These are phyloP conservation scores for Eulithis prunata DNA, from an alignment of 2,888 invertebrate species.

Conservation along the genomic window DNA sequence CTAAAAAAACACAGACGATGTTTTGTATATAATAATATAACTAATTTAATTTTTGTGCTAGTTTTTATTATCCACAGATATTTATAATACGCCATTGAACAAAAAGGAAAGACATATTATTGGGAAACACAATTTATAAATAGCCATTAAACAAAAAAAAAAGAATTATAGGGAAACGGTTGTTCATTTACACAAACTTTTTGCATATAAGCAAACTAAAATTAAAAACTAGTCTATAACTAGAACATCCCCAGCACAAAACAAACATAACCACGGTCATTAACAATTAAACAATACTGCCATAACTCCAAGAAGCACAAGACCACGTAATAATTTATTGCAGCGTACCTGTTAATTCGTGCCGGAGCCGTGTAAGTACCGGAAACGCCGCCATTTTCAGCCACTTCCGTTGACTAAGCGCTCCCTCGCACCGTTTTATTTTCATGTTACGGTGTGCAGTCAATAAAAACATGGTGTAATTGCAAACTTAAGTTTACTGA, in stretches of 20 bases:
- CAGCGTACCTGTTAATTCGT: constrained; percentile 43
- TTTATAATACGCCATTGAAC: too few relatives aligned
- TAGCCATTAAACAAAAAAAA: too few relatives aligned
- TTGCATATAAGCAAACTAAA: too few relatives aligned
- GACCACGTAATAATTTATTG: constrained; percentile 42
- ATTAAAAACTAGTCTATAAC: background rate
- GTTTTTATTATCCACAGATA: too few relatives aligned
- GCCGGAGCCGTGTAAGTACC: constrained; percentile 41
- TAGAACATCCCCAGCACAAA: constrained; percentile 1
- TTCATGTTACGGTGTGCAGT: constrained; percentile 36
- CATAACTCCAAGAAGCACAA: constrained; percentile 26
- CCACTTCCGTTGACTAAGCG: constrained; percentile 57
- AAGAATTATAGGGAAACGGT: too few relatives aligned
- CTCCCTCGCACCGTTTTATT: constrained; percentile 43
- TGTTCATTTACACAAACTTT: too few relatives aligned
- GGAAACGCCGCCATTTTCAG: constrained; percentile 58
- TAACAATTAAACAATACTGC: constrained; percentile 23
- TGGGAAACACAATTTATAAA: too few relatives aligned
- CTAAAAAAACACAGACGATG: too few relatives aligned
- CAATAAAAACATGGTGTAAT: constrained; percentile 11
- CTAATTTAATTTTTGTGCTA: too few relatives aligned
- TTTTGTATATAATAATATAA: too few relatives aligned
- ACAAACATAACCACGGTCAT: constrained; percentile 17
- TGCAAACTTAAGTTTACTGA: background rate
- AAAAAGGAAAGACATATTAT: too few relatives aligned